Evolutionary conservation across 2,113 vertebrate genomes (phyloP).

Genomic region (Cryptotis parvus): DNA sequence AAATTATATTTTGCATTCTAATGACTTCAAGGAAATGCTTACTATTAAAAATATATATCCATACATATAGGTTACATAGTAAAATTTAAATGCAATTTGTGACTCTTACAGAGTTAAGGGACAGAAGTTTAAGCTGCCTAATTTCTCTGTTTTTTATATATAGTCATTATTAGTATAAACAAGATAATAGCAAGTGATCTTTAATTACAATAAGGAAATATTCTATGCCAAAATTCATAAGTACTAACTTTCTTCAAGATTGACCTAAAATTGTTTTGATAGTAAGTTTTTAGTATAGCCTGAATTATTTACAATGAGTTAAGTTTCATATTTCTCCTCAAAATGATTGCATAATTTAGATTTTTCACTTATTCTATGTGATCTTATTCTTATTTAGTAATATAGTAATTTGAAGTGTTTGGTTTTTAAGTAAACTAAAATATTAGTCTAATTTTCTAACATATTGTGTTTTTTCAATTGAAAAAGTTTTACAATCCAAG

Average conservation of each 20-base stretch:
- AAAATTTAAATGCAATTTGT: neutral
- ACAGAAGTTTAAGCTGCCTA: neutral
- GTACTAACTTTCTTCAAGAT: neutral
- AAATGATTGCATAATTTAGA: slow-evolving; percentile 34
- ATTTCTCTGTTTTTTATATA: neutral
- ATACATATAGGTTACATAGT: neutral
- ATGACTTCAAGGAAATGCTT: neutral
- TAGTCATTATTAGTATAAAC: slow-evolving; percentile 37
- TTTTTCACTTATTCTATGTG: slow-evolving; percentile 4
- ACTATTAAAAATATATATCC: no score
- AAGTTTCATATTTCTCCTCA: neutral
- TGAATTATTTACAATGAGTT: neutral
- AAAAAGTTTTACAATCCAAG: neutral
- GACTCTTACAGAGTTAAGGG: neutral
- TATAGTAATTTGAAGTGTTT: neutral
- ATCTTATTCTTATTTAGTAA: neutral
- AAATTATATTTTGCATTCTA: neutral
- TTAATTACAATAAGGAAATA: neutral
- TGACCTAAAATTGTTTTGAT: slow-evolving; percentile 28
- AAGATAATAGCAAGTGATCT: neutral
- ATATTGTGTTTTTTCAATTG: neutral
- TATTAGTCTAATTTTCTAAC: neutral
- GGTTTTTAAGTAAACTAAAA: neutral
- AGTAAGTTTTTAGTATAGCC: neutral
- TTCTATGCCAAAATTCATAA: neutral